Evolutionary conservation across 2,113 vertebrate genomes (phyloP).

Genomic region (Motacilla tschutschensis): DNA sequence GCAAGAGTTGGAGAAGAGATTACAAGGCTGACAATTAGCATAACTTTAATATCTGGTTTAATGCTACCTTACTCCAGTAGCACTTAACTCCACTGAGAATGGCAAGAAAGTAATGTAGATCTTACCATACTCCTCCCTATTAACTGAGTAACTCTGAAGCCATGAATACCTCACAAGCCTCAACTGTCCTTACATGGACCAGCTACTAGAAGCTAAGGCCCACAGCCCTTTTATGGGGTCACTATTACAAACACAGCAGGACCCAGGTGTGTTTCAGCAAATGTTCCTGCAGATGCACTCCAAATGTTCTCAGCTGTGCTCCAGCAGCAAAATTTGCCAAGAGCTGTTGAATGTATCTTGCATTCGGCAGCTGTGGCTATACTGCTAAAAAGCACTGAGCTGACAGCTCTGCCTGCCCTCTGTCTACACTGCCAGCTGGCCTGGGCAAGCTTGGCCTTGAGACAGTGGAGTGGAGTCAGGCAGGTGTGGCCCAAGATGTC

Average conservation of each 20-base stretch:
- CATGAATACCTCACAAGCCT: neutral
- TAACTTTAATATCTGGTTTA: neutral
- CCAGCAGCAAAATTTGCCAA: slow-evolving; percentile 26
- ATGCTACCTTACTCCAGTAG: neutral
- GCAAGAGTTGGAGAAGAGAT: neutral
- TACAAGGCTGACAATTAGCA: neutral
- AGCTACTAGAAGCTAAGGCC: neutral
- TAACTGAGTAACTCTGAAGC: neutral
- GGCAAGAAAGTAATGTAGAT: neutral
- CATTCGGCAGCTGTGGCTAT: neutral
- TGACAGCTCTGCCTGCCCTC: slow-evolving; percentile 15
- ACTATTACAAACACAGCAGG: slow-evolving; percentile 2
- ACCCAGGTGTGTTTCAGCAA: slow-evolving; percentile 44
- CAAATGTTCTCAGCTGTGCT: slow-evolving; percentile 59
- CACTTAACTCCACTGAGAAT: neutral
- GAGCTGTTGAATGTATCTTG: slow-evolving; percentile 26
- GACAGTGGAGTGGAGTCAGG: neutral
- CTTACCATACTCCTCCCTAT: neutral
- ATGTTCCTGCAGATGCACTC: slow-evolving; percentile 43
- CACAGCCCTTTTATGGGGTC: slow-evolving; percentile 21
- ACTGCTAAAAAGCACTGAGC: neutral
- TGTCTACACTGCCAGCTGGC: neutral
- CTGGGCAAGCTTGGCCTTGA: neutral
- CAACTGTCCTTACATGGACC: neutral
- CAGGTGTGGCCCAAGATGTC: neutral